Evolutionary conservation across 2,888 invertebrate species (phyloP), one percentile per base, ranked within the genome.

Genomic region (Acrocyrtus sp.): DNA sequence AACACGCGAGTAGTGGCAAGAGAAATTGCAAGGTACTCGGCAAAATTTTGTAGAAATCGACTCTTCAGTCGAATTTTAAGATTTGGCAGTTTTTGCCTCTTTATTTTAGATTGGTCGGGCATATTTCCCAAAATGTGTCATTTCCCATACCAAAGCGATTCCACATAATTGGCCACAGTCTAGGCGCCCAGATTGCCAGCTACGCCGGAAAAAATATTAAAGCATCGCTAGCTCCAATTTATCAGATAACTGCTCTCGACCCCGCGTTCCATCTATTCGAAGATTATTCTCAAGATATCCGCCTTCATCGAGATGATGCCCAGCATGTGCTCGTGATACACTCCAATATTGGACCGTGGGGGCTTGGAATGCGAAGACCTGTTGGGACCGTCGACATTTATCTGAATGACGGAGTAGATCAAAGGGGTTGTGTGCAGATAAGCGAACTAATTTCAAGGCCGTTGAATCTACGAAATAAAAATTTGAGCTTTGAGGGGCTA

Each of bases 91-190:
- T n/a, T n/a, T n/a, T n/a, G n/a, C n/a, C n/a, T n/a, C n/a, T n/a
- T n/a, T n/a, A n/a, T n/a, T 65, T 2, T 43, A 72, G 75, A 27
- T 75, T 75, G 58, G 29, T 75, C 4, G 51, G 47, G 3, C 67
- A 72, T 26, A 45, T 72, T n/a, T 57, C 58, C 56, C 39, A 17
- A 65, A 61, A 21, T n/a, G n/a, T n/a, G 41, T 67, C 27, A 53
- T 53, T 24, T 34, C 47, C n/a, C n/a, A n/a, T n/a, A 8, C 57
- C 65, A n/a, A 62, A 65, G 29, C 58, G 67, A 10, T 58, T 76
- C 21, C 76, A 76, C 27, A 65, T 76, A 8, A 47, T 76, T n/a
- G 76, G 76, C 12, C 76, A 76, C 27, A 76, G 76, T 34, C 41
- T 76, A 21, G 76, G 76, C 1, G 56, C 76, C 1, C 76, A 76